Evolutionary conservation across 2,797 vertebrate species (phyloP).

Genomic region (Sebastes dallii): DNA sequence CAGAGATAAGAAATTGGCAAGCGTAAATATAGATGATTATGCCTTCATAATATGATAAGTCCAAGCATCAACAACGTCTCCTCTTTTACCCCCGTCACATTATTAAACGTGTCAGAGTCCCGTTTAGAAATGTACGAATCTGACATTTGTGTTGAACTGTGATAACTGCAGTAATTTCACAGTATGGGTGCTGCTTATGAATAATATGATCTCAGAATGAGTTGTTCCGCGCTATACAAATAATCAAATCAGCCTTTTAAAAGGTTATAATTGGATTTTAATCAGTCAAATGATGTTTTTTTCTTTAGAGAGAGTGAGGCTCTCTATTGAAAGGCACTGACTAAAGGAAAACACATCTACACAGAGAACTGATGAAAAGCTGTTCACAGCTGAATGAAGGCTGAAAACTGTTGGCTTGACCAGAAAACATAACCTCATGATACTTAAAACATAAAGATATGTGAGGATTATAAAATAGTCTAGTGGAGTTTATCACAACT

Average conservation of each 20-base stretch:
- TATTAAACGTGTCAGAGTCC: slow-evolving; percentile 3
- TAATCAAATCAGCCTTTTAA: slow-evolving; percentile 12
- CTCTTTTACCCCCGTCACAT: not conserved
- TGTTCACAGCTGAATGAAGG: not conserved
- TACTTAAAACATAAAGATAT: not conserved
- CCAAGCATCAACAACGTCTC: slow-evolving; percentile 18
- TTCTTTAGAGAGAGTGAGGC: not conserved
- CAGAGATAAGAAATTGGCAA: slow-evolving; percentile 63
- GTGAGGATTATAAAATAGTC: not conserved
- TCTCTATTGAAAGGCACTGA: not conserved
- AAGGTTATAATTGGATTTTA: slow-evolving; percentile 2
- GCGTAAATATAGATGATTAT: slow-evolving; percentile 32
- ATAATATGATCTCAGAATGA: not conserved
- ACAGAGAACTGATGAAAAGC: not conserved
- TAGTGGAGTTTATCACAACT: not conserved
- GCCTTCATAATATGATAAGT: slow-evolving; percentile 29
- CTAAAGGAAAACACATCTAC: not conserved
- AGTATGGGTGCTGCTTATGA: not conserved
- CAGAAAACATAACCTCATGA: not conserved
- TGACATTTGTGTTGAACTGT: not conserved
- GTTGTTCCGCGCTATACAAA: not conserved
- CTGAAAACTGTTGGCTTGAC: not conserved
- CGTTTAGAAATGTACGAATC: not conserved
- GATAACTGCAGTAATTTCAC: slow-evolving; percentile 14
- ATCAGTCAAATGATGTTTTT: slow-evolving; percentile 1